These are phyloP conservation scores for Papilio gigon DNA, from an alignment of 2,888 invertebrate genomes.

Conservation along the genomic window DNA sequence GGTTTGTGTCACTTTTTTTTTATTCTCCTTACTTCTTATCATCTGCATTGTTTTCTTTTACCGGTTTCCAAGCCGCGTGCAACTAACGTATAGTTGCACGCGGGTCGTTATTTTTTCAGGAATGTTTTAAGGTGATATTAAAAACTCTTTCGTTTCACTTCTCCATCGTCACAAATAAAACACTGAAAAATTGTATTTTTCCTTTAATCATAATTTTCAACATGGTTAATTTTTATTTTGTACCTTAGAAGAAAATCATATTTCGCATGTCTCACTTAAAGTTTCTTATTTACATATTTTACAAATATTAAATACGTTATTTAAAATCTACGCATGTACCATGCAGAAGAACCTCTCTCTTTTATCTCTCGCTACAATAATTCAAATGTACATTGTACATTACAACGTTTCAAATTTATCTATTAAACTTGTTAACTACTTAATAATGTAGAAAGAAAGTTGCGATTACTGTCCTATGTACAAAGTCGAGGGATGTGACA, in stretches of 20 bases:
- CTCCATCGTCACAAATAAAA: conserved; percentile 50
- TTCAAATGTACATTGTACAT: conserved; percentile 79
- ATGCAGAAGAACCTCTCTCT: conserved; percentile 54
- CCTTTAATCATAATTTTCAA: conserved; percentile 81
- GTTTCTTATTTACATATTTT: conserved; percentile 80
- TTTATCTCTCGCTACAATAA: conserved; percentile 71
- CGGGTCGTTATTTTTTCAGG: too few relatives aligned
- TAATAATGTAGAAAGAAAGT: conserved; percentile 78
- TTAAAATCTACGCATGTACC: conserved; percentile 61
- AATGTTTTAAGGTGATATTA: too few relatives aligned
- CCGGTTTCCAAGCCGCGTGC: background rate
- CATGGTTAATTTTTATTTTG: conserved; percentile 82
- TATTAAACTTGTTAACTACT: conserved; percentile 69
- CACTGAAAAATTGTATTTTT: conserved; percentile 65
- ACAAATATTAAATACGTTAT: conserved; percentile 76
- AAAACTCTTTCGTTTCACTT: too few relatives aligned
- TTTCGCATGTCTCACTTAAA: conserved; percentile 78
- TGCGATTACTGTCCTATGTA: conserved; percentile 72
- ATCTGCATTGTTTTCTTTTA: background rate
- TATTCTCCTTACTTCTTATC: background rate
- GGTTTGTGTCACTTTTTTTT: background rate
- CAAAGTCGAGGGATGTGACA: conserved; percentile 44
- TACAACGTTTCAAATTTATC: conserved; percentile 64
- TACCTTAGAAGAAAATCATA: conserved; percentile 82
- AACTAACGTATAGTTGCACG: too few relatives aligned